A percentile compares a stretch with the other conserved stretches of the same genome.
These are phyloP conservation scores for Pachyseris speciosa DNA, from an alignment of 64 coral and sea anemone species.

Conservation along the genomic window DNA sequence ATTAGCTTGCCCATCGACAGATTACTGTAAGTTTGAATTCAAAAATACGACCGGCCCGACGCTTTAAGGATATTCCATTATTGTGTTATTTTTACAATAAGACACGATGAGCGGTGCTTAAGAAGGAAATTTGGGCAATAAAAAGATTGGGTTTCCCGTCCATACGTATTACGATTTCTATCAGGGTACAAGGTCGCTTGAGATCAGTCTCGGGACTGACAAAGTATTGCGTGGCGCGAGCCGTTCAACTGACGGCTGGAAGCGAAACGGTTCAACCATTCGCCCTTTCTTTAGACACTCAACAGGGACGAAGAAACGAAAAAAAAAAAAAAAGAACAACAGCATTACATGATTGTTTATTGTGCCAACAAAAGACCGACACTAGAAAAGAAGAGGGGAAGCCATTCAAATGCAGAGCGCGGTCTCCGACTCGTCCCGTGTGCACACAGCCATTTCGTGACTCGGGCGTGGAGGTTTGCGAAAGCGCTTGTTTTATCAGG, in stretches of 20 bases:
- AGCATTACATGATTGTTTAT: conserved; percentile 4
- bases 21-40: conserved; percentile 36
- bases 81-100: conserved; percentile 58
- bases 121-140: conserved; percentile 62
- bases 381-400: conserved; percentile 3
- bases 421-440: background rate
- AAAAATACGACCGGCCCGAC: background rate
- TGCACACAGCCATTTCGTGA: conserved; percentile 76
- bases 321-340: background rate
- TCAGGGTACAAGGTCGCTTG: conserved; percentile 49
- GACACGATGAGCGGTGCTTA: conserved; percentile 55
- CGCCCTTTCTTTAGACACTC: conserved; percentile 33
- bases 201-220: background rate
- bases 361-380: background rate
- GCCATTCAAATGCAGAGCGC: background rate
- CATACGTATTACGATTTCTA: conserved; percentile 30
- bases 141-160: conserved; percentile 52
- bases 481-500: conserved; percentile 75
- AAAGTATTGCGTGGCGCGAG: background rate
- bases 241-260: background rate
- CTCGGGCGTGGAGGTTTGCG: conserved; percentile 75
- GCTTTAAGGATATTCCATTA: conserved; percentile 26
- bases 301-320: background rate
- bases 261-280: conserved; percentile 28
- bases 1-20: background rate